Percentiles rank a stretch among this genome's conserved stretches.
These are phyloP conservation scores for Acromyrmex heyeri DNA, from an alignment of 1,140 invertebrate genomes.

Conservation along the genomic window DNA sequence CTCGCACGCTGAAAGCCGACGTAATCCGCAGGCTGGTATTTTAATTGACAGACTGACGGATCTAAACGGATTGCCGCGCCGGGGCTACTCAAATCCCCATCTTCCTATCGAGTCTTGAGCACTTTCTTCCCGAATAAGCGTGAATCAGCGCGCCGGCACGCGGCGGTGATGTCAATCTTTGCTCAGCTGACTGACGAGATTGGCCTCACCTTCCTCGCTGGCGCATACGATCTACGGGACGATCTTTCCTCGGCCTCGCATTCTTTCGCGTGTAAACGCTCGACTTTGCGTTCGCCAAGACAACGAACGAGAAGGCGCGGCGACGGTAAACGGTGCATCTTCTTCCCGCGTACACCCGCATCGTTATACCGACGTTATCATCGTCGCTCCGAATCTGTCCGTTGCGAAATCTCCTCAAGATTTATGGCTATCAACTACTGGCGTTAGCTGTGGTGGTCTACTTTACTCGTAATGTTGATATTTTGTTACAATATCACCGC, in stretches of 20 bases:
- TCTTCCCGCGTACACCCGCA: background rate
- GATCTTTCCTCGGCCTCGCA: slow-evolving; percentile 57
- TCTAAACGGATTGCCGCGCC: background rate
- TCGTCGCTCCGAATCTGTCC: slow-evolving; percentile 29
- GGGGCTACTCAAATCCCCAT: slow-evolving; percentile 50
- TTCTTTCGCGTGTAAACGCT: slow-evolving; percentile 62
- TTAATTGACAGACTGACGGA: slow-evolving; percentile 53
- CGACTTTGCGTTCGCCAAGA: slow-evolving; percentile 22
- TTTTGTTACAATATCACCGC: slow-evolving; percentile 1
- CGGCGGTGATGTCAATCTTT: slow-evolving; percentile 77
- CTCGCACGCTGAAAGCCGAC: slow-evolving; percentile 7
- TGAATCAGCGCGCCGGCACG: slow-evolving; percentile 73
- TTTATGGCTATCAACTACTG: slow-evolving; percentile 38
- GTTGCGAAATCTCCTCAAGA: slow-evolving; percentile 30
- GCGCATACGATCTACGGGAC: background rate
- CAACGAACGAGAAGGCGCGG: slow-evolving; percentile 13
- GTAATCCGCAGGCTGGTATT: slow-evolving; percentile 56
- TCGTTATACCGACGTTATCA: slow-evolving; percentile 43
- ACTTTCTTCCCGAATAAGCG: slow-evolving; percentile 66
- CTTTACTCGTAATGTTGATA: slow-evolving; percentile 10
- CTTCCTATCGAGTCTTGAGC: slow-evolving; percentile 63
- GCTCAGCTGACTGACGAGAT: slow-evolving; percentile 66
- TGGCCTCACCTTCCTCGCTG: slow-evolving; percentile 65
- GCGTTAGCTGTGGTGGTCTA: background rate
- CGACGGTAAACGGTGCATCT: slow-evolving; percentile 35